phyloP scores from a whole-genome alignment of 2,888 invertebrate genomes.

The Volucella inflata region DNA sequence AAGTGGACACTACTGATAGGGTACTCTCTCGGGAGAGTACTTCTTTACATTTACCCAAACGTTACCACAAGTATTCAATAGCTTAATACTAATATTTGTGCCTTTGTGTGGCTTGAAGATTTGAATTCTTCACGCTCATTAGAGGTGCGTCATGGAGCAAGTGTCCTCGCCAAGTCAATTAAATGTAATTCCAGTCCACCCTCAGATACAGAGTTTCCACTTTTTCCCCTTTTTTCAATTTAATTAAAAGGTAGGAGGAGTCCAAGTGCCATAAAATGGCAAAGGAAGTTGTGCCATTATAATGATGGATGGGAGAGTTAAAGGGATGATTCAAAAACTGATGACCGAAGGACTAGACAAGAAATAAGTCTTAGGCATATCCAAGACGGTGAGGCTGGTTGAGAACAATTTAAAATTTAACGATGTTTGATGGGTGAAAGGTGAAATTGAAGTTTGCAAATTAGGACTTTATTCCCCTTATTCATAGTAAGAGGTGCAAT shows the following conservation, averaged over 20 bases:
- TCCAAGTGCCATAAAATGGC: not conserved
- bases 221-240: constrained; percentile 29
- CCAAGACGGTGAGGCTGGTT: not conserved
- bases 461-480: not conserved
- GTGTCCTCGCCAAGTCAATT: constrained; percentile 61
- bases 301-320: not conserved
- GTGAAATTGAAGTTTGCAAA: constrained; percentile 2
- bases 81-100: not conserved
- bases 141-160: constrained; percentile 27
- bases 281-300: not conserved
- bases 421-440: constrained; percentile 6
- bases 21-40: constrained; percentile 16
- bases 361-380: not conserved
- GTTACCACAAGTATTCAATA: constrained; percentile 23
- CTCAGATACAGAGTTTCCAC: constrained; percentile 31
- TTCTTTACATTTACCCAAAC: constrained; percentile 27
- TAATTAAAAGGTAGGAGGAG: constrained; percentile 27
- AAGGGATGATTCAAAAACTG: not conserved
- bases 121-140: constrained; percentile 46
- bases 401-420: constrained; percentile 2
- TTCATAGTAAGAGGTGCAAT: constrained; percentile 21
- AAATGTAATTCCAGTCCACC: constrained; percentile 49
- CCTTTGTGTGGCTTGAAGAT: constrained; percentile 15
- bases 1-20: constrained; percentile 60
- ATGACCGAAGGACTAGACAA: not conserved